phyloP scores from a whole-genome alignment of 2,888 invertebrate genomes.

The Polydrusus cervinus region DNA sequence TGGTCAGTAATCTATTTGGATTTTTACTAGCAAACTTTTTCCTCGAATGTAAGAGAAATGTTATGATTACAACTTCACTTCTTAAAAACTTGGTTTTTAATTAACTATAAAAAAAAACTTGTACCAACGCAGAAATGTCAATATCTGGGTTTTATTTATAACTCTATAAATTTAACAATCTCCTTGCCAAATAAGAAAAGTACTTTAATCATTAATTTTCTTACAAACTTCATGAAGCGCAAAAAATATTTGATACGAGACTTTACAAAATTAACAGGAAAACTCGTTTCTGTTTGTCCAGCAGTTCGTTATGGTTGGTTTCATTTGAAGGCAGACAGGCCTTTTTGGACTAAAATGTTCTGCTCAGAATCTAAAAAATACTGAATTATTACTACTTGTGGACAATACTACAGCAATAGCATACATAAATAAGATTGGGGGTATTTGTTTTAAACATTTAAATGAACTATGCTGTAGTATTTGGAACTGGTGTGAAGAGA shows the following conservation, averaged over 20 bases:
- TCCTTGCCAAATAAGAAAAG: slow-evolving; percentile 15
- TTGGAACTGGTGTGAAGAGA: no score
- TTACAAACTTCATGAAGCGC: no score
- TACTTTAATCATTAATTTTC: no score
- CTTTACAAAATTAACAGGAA: slow-evolving; percentile 55
- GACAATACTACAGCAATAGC: slow-evolving; percentile 51
- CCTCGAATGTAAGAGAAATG: no score
- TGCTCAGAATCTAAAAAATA: slow-evolving; percentile 41
- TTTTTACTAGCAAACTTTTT: no score
- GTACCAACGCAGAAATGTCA: slow-evolving; percentile 30
- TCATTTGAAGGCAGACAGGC: slow-evolving; percentile 54
- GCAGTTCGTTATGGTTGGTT: slow-evolving; percentile 58
- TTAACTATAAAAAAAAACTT: slow-evolving; percentile 35
- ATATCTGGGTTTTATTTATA: slow-evolving; percentile 18
- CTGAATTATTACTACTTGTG: slow-evolving; percentile 35
- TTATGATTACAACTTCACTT: not conserved
- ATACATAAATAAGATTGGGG: slow-evolving; percentile 48
- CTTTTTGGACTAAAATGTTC: slow-evolving; percentile 57
- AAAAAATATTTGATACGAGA: slow-evolving; percentile 47
- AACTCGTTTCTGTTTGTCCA: slow-evolving; percentile 58
- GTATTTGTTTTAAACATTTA: slow-evolving; percentile 22
- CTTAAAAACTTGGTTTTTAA: slow-evolving; percentile 48
- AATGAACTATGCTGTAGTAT: slow-evolving; percentile 23
- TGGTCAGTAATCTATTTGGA: no score
- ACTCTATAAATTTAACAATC: slow-evolving; percentile 5